Evolutionary conservation across 2,113 vertebrate genomes (phyloP).

Genomic region (Cyprinus carpio): DNA sequence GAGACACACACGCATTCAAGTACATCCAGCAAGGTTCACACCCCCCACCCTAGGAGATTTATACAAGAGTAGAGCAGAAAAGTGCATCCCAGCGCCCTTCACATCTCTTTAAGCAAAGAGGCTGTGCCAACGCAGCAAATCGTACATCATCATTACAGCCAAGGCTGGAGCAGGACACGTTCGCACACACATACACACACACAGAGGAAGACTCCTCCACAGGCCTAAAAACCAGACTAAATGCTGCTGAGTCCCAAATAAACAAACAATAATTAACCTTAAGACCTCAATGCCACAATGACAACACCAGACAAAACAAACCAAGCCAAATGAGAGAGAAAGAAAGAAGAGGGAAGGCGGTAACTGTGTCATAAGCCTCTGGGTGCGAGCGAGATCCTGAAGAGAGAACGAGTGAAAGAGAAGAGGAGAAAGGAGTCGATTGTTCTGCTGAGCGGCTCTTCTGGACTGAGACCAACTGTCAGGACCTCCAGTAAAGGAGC

Average conservation of each 20-base stretch:
- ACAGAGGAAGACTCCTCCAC: conserved; percentile 1
- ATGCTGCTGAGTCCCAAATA: conserved; percentile 36
- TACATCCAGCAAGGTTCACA: conserved; percentile 26
- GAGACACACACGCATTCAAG: background rate
- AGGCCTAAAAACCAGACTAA: conserved; percentile 41
- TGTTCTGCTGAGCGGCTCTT: conserved; percentile 47
- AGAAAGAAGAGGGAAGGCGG: conserved; percentile 8
- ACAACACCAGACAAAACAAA: conserved; percentile 31
- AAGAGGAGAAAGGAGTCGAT: conserved; percentile 49
- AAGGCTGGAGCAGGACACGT: conserved; percentile 25
- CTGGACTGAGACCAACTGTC: conserved; percentile 52
- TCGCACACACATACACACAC: background rate
- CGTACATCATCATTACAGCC: conserved; percentile 56
- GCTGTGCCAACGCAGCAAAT: conserved; percentile 39
- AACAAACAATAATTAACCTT: conserved; percentile 50
- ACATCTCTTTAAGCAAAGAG: conserved; percentile 51
- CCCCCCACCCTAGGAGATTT: conserved; percentile 36
- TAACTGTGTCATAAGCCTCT: conserved; percentile 65
- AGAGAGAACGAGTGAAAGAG: background rate
- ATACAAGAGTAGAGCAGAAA: conserved; percentile 31
- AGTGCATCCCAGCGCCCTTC: conserved; percentile 52
- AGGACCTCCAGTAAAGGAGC: conserved; percentile 40
- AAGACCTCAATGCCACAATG: conserved; percentile 29
- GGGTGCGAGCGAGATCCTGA: conserved; percentile 30
- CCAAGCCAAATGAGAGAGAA: background rate